Evolutionary conservation across 2,888 invertebrate genomes (phyloP).

Genomic region (Strigamia crassipes): DNA sequence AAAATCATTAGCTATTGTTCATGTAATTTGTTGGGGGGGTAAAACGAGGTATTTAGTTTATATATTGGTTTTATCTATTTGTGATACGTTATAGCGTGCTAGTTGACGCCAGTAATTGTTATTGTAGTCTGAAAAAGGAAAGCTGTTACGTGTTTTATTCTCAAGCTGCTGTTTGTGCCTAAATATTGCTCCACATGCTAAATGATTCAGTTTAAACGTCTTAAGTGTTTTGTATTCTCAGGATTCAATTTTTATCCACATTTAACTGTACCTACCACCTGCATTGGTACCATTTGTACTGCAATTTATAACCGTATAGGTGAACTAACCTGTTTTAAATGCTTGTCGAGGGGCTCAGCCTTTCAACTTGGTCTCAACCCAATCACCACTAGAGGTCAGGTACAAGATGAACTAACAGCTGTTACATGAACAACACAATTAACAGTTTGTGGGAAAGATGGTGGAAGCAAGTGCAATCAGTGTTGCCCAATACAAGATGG

Average conservation of each 20-base stretch:
- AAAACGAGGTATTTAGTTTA: too few relatives aligned
- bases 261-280: neutral
- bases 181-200: too few relatives aligned
- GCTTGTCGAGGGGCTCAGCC: slow-evolving; percentile 40
- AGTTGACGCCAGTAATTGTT: too few relatives aligned
- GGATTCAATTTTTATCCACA: neutral
- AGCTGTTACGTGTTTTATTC: too few relatives aligned
- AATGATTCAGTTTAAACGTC: neutral
- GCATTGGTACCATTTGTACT: neutral
- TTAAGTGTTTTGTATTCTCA: neutral
- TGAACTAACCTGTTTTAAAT: slow-evolving; percentile 32
- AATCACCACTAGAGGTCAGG: slow-evolving; percentile 40
- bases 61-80: too few relatives aligned
- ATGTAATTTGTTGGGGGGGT: too few relatives aligned
- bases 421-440: slow-evolving; percentile 42
- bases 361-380: slow-evolving; percentile 40
- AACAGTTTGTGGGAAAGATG: slow-evolving; percentile 38
- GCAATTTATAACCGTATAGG: slow-evolving; percentile 12
- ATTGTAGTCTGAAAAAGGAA: too few relatives aligned
- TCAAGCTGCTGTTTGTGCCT: too few relatives aligned
- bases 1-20: too few relatives aligned
- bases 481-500: slow-evolving; percentile 42
- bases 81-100: too few relatives aligned
- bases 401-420: slow-evolving; percentile 42
- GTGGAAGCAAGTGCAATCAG: slow-evolving; percentile 42